These are phyloP conservation scores for Carterocephalus palaemon DNA, from an alignment of 2,888 invertebrate species.

Conservation along the genomic window DNA sequence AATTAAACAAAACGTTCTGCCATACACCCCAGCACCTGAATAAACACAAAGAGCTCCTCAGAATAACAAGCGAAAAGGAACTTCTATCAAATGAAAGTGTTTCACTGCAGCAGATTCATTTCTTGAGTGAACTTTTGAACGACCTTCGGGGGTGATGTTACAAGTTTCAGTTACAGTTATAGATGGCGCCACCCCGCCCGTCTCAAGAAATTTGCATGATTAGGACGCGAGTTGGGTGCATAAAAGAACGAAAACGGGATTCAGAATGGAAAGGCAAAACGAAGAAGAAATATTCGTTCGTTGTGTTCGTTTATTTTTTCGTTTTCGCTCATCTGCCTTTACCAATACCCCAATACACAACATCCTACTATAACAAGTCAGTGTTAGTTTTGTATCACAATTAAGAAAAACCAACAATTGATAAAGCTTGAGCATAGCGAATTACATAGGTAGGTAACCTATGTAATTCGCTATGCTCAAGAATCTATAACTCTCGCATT, in stretches of 20 bases:
- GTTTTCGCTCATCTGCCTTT: too few relatives aligned
- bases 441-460: too few relatives aligned
- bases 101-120: slow-evolving; percentile 65
- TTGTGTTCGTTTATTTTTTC: too few relatives aligned
- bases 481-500: too few relatives aligned
- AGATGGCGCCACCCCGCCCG: slow-evolving; percentile 51
- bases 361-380: too few relatives aligned
- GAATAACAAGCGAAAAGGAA: slow-evolving; percentile 37
- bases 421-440: too few relatives aligned
- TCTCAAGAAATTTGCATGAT: slow-evolving; percentile 72
- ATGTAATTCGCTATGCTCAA: too few relatives aligned
- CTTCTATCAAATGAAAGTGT: slow-evolving; percentile 64
- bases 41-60: slow-evolving; percentile 28
- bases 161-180: slow-evolving; percentile 68
- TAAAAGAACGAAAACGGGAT: slow-evolving; percentile 39
- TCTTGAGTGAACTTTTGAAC: slow-evolving; percentile 69
- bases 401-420: too few relatives aligned
- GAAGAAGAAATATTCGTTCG: slow-evolving; percentile 20
- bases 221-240: slow-evolving; percentile 58
- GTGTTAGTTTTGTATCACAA: too few relatives aligned
- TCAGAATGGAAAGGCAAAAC: slow-evolving; percentile 16
- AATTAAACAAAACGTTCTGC: slow-evolving; percentile 9
- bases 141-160: slow-evolving; percentile 70
- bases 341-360: too few relatives aligned
- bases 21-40: slow-evolving; percentile 8